A percentile compares a stretch with the other conserved stretches of the same genome.
phyloP scores from a whole-genome alignment of 2,888 invertebrate genomes.

The Phortica okadai region DNA sequence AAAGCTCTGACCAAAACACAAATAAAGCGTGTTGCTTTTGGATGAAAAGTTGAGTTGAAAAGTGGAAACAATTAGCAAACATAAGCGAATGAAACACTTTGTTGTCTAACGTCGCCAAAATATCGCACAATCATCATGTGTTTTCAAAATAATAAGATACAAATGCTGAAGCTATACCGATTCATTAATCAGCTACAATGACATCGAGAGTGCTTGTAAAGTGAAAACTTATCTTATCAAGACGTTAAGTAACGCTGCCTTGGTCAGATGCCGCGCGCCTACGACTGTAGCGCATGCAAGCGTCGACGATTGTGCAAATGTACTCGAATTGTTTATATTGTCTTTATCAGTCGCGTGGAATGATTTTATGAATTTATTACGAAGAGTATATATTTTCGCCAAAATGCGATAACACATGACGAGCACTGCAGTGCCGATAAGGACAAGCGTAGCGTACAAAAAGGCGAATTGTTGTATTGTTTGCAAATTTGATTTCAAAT shows the following conservation, averaged over 20 bases:
- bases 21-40: too few species aligned
- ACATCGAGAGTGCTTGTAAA: not conserved
- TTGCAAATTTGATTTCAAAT: not conserved
- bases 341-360: not conserved
- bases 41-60: not conserved
- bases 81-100: not conserved
- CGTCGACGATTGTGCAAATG: too few species aligned
- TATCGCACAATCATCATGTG: conserved; percentile 36
- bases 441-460: not conserved
- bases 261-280: too few species aligned
- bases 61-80: conserved; percentile 10
- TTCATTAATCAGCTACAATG: not conserved
- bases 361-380: too few species aligned
- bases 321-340: too few species aligned
- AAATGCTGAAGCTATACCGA: not conserved
- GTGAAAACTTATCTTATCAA: not conserved
- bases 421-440: not conserved
- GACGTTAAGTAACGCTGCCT: not conserved
- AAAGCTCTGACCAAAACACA: too few species aligned
- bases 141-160: not conserved
- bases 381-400: too few species aligned
- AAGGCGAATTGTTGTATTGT: not conserved
- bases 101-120: not conserved
- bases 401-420: not conserved
- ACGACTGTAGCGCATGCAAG: too few species aligned